These are phyloP conservation scores for Leucophenga maculata DNA, from an alignment of 2,888 invertebrate species.

Conservation along the genomic window DNA sequence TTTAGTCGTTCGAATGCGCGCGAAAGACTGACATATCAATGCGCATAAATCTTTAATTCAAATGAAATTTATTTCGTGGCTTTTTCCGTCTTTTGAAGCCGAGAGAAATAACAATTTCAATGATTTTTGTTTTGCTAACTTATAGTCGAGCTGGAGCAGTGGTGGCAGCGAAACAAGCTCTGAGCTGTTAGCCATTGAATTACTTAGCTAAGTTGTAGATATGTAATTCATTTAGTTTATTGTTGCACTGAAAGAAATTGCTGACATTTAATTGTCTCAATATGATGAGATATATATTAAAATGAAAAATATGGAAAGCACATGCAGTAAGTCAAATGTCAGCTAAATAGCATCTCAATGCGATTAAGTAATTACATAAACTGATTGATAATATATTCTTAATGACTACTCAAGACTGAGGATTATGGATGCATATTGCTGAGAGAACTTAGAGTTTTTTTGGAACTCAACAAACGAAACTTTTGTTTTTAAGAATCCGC, in stretches of 20 bases:
- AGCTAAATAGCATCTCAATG: too few relatives aligned
- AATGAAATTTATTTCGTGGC: conserved; percentile 40
- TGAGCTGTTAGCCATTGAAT: background rate
- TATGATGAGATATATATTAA: too few relatives aligned
- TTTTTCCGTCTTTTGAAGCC: conserved; percentile 25
- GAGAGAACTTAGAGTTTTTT: too few relatives aligned
- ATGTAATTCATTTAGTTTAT: conserved; percentile 25
- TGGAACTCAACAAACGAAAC: too few relatives aligned
- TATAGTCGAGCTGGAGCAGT: too few relatives aligned
- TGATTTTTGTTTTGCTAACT: background rate
- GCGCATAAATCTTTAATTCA: conserved; percentile 46
- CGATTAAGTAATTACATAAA: too few relatives aligned
- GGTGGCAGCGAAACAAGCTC: background rate
- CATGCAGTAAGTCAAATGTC: too few relatives aligned
- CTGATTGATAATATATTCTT: too few relatives aligned
- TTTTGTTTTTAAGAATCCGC: too few relatives aligned
- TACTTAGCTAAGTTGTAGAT: conserved; percentile 7
- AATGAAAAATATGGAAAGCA: background rate
- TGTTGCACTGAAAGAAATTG: conserved; percentile 40
- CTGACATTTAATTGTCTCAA: conserved; percentile 35
- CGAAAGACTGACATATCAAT: conserved; percentile 49
- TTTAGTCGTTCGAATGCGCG: conserved; percentile 9
- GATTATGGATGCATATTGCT: too few relatives aligned
- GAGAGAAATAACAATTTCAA: conserved; percentile 9
- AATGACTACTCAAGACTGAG: too few relatives aligned